Base-by-base conservation (phyloP, 2,797 vertebrate species). In the Microtus obscurus region DNA sequence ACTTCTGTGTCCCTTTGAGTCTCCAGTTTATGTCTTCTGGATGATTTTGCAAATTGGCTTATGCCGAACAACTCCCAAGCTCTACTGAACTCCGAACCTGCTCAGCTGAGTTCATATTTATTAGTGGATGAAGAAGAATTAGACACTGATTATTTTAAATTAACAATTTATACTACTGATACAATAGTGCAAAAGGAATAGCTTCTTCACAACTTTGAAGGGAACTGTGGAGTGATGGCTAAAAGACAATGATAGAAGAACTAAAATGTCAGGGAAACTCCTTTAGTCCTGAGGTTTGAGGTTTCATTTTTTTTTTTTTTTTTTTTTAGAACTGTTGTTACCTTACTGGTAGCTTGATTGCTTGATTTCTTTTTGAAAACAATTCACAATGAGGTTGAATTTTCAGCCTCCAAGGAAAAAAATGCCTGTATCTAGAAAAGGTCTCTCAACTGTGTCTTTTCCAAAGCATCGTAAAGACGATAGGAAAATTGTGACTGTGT, bases 371-470 rank as follows among this genome's bases (percentile, higher is more conserved):
- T 96, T 95, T 77, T 90, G 0, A 79, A 89, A 96, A 40, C 83
- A 92, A 43, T 59, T 63, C 48, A 87, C n/a, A 74, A 9, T n/a
- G 65, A 93, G 67, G 59, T 91, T 63, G 74, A 87, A 97, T 91
- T 93, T 94, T 94, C 59, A 95, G 16, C 53, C 76, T 91, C 79
- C 63, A 87, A 96, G 90, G n/a, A 45, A 92, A 95, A 90, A 96
- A 74, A 56, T 43, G 21, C 1, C 25, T 45, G 48, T 43, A 13
- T 43, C 65, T 56, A 89, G 37, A 96, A 94, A 71, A 87, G 59
- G 48, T 92, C 56, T 93, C 77, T 86, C 27, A 23, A 67, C 73
- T 90, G 34, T 63, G 63, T 86, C 19, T 93, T 45, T 94, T 94
- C 56, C 31, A 95, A 87, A 87, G 61, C 56, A 73, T 73, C 27